These are phyloP conservation scores for Yponomeuta sedellus DNA, from an alignment of 2,888 invertebrate species.

Conservation along the genomic window DNA sequence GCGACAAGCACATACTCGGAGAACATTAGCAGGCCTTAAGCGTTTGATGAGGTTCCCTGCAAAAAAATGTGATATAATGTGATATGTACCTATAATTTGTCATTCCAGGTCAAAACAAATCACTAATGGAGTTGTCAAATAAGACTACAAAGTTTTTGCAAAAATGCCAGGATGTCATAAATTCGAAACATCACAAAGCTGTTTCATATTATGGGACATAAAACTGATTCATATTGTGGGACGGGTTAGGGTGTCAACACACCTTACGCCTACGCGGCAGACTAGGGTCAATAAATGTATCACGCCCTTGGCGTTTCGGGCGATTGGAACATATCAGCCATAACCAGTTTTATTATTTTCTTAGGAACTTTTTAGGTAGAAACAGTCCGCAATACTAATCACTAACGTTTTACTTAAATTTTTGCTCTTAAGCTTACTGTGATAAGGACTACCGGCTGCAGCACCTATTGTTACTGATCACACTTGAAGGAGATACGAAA, in stretches of 20 bases:
- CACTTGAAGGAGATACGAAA: background rate
- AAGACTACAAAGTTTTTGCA: background rate
- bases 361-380: too few relatives aligned
- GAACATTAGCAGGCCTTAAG: too few relatives aligned
- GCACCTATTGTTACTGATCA: too few relatives aligned
- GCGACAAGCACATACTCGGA: too few relatives aligned
- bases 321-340: background rate
- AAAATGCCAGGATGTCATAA: background rate
- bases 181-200: background rate
- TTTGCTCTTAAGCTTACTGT: background rate
- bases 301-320: background rate
- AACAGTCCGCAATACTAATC: background rate
- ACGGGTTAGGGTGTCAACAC: background rate
- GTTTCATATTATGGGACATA: background rate
- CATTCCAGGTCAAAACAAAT: background rate
- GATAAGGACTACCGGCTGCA: background rate
- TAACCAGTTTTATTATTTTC: too few relatives aligned
- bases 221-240: background rate
- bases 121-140: background rate
- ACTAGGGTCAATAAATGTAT: background rate
- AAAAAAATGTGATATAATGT: background rate
- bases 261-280: background rate
- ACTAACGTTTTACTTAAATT: background rate
- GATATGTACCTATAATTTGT: background rate
- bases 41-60: too few relatives aligned